Evolutionary conservation across 2,113 vertebrate genomes (phyloP).

Genomic region (Anas platyrhynchos): DNA sequence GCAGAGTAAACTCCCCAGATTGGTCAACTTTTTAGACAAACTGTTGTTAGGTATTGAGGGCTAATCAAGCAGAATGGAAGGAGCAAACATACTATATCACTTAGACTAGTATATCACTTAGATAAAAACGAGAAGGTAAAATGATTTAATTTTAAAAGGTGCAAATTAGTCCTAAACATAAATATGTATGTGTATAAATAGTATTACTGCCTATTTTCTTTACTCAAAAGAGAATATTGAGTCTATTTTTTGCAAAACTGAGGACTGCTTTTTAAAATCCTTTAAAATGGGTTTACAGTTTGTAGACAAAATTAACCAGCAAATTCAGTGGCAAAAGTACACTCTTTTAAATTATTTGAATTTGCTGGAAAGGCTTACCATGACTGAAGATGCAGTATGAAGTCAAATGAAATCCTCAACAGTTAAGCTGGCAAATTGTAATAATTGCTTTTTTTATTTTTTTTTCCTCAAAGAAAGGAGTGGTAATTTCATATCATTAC

Average conservation of each 20-base stretch:
- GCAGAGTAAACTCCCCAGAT: neutral
- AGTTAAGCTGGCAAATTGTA: neutral
- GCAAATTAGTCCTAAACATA: neutral
- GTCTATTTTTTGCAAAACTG: neutral
- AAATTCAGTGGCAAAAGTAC: neutral
- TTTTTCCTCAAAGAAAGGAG: neutral
- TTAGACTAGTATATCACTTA: neutral
- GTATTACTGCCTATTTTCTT: neutral
- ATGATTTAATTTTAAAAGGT: neutral
- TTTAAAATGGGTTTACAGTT: neutral
- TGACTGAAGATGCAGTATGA: neutral
- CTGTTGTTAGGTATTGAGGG: neutral
- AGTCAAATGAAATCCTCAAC: neutral
- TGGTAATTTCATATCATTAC: neutral
- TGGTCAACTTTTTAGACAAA: neutral
- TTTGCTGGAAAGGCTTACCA: neutral
- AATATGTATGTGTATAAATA: neutral
- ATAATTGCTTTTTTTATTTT: neutral
- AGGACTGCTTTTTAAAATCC: neutral
- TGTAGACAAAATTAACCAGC: neutral
- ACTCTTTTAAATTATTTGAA: neutral
- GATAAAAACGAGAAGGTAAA: neutral
- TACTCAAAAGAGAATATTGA: neutral
- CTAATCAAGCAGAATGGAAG: neutral
- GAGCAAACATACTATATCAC: neutral